Conservation (phyloP, 2,113 vertebrate genomes). For the Etia nguti region DNA sequence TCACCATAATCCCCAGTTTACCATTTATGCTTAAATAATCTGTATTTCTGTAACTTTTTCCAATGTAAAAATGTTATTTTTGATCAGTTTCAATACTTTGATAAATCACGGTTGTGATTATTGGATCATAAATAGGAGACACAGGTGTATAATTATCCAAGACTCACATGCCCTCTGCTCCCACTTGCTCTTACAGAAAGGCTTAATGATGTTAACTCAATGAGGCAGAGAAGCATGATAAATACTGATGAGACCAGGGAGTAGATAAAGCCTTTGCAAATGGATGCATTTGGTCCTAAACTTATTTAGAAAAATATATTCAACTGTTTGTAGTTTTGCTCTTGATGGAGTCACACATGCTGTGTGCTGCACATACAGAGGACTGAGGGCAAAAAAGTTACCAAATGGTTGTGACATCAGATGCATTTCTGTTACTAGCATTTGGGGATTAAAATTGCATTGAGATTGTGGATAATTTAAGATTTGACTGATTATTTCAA, state of each 20-base stretch:
- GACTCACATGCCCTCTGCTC: slow-evolving; percentile 50
- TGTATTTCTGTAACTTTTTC: neutral
- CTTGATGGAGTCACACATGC: neutral
- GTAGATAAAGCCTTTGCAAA: slow-evolving; percentile 2
- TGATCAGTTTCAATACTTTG: neutral
- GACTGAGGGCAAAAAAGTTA: neutral
- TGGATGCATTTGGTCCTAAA: neutral
- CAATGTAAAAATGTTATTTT: neutral
- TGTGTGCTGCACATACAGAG: neutral
- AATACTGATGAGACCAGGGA: slow-evolving; percentile 26
- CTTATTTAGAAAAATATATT: neutral
- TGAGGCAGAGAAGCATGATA: slow-evolving; percentile 46
- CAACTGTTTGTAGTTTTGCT: neutral
- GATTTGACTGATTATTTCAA: neutral
- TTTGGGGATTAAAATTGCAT: neutral
- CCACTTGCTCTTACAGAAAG: slow-evolving; percentile 22
- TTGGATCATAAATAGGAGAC: slow-evolving; percentile 38
- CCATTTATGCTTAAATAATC: neutral
- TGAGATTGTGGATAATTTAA: neutral
- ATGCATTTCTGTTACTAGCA: neutral
- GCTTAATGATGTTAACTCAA: slow-evolving; percentile 44
- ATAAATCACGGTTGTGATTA: slow-evolving; percentile 30
- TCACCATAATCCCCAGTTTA: neutral
- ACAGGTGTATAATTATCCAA: slow-evolving; percentile 69
- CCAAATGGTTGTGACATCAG: neutral